A percentile compares a stretch with the other conserved stretches of the same genome.
These are phyloP conservation scores for Mactra quadrangularis DNA, from an alignment of 1,140 invertebrate species.

Conservation along the genomic window DNA sequence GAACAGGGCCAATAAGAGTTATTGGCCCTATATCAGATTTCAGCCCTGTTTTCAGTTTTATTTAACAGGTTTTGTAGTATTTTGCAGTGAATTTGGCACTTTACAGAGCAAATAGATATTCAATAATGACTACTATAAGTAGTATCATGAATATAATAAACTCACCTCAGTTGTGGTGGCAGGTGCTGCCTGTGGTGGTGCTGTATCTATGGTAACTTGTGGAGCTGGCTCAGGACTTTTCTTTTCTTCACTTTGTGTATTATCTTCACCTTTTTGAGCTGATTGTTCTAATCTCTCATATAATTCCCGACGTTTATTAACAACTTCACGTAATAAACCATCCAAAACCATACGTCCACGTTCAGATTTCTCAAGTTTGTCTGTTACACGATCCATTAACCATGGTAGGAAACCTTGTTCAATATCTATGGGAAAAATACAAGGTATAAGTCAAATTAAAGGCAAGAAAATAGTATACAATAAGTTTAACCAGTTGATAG, in stretches of 20 bases:
- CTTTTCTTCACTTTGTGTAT: background rate
- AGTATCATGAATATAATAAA: background rate
- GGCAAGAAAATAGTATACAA: background rate
- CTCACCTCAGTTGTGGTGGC: slow-evolving; percentile 72
- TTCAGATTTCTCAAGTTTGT: slow-evolving; percentile 91
- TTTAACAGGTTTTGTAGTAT: background rate
- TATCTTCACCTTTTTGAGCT: background rate
- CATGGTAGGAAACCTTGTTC: slow-evolving; percentile 94
- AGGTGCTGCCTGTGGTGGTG: slow-evolving; percentile 61
- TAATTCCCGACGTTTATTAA: slow-evolving; percentile 71
- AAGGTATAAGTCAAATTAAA: background rate
- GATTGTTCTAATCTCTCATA: slow-evolving; percentile 69
- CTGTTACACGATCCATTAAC: slow-evolving; percentile 92
- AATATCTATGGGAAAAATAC: slow-evolving; percentile 79
- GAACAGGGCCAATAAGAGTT: too few relatives aligned
- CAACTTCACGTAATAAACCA: slow-evolving; percentile 84
- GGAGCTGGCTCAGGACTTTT: slow-evolving; percentile 8
- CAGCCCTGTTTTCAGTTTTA: background rate
- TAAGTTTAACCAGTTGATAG: too few relatives aligned
- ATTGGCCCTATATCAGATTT: too few relatives aligned
- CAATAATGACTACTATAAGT: too few relatives aligned
- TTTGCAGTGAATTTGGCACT: background rate
- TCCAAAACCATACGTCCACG: slow-evolving; percentile 91
- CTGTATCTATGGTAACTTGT: slow-evolving; percentile 53
- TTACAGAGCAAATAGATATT: background rate